Evolutionary conservation across 2,888 invertebrate genomes (phyloP), one percentile per base, ranked within the genome.

Genomic region (Leptinotarsa haldemani): DNA sequence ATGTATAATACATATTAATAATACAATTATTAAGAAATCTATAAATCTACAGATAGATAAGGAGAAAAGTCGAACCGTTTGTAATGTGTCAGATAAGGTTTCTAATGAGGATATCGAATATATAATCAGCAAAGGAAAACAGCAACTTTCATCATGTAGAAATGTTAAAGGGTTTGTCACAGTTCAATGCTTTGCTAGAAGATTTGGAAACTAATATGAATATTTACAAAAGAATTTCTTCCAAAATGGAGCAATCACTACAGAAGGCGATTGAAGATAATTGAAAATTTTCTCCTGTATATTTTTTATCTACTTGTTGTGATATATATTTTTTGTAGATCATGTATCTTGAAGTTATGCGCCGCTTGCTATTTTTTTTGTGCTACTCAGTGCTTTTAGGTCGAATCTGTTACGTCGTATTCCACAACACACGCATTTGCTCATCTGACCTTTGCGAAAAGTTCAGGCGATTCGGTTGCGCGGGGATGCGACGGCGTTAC

Each of bases 31-130:
- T 9, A 80, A 81, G 67, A 74, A 78, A 25, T 76, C 71, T 40
- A 88, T 91, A 79, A 86, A 88, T 74, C 87, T 88, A 72, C 83
- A 87, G 74, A 69, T 80, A 47, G 71, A 77, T 5, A 77, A 82
- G 70, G 78, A 69, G 58, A 77, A 30, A 47, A 68, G 25, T 30
- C 69, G 69, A 70, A 74, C 61, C 47, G 20, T 53, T 46, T 47
- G 75, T 61, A 70, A 74, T 22, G 4, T 15, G 30, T 16, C 46
- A 58, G 47, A 64, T 16, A 67, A 66, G 3, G 63, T 70, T 20
- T 52, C 64, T 16, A 46, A 73, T 48, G 65, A 74, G n/a, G 69
- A 76, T 15, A 9, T 77, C 9, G 77, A 78, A 69, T 68, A 77
- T n/a, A 72, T 75, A 20, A 77, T 77, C 13, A 70, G 30, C 1